Evolutionary conservation across 64 coral and sea anemone genomes (phyloP).

Genomic region (Stichodactyla helianthus): DNA sequence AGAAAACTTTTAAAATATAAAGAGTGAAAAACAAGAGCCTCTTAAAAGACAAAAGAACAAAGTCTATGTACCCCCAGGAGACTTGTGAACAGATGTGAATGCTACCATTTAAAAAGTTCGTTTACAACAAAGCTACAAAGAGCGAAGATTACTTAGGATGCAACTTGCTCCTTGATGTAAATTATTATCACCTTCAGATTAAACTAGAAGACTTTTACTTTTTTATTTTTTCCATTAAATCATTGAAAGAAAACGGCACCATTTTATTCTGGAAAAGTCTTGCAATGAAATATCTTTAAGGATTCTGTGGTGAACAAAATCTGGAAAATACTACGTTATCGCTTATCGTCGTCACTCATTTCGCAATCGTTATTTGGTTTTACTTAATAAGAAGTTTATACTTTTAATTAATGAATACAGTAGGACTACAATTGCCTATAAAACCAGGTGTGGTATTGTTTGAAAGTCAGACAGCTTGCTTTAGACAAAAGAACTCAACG

Average conservation of each 20-base stretch:
- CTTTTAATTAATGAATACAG: not conserved
- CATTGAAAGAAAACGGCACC: too few relatives aligned
- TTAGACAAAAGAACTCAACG: not conserved
- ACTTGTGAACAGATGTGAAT: not conserved
- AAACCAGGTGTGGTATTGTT: slow-evolving; percentile 5
- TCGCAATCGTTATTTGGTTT: not conserved
- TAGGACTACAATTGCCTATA: not conserved
- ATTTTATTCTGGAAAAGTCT: too few relatives aligned
- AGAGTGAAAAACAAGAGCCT: slow-evolving; percentile 7
- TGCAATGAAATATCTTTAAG: too few relatives aligned
- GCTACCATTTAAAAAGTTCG: not conserved
- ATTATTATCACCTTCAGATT: too few relatives aligned
- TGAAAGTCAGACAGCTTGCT: not conserved
- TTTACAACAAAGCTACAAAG: not conserved
- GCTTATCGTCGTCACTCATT: not conserved
- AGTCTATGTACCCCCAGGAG: not conserved
- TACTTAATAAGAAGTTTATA: not conserved
- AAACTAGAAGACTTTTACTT: too few relatives aligned
- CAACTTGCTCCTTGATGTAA: too few relatives aligned
- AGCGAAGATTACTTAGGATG: too few relatives aligned
- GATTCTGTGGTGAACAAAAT: not conserved
- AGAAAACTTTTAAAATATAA: not conserved
- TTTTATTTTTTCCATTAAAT: too few relatives aligned
- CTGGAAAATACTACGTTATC: not conserved
- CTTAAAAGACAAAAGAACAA: slow-evolving; percentile 7